A percentile compares a stretch with the other conserved stretches of the same genome.
These are phyloP conservation scores for Omphaloscelis lunosa DNA, from an alignment of 2,888 invertebrate genomes.

Conservation along the genomic window DNA sequence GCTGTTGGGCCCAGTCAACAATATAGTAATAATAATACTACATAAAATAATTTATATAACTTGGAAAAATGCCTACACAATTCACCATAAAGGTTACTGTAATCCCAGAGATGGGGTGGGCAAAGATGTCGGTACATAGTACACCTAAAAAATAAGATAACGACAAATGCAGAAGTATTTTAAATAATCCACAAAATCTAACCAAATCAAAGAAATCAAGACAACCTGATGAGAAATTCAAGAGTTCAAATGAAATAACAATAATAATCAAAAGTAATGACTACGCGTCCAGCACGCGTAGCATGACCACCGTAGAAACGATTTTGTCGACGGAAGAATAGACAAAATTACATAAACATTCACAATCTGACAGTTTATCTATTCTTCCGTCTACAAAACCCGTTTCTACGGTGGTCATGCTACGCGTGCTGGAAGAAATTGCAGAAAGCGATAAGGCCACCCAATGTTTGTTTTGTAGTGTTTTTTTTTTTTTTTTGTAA, in stretches of 20 bases:
- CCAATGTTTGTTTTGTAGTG: background rate
- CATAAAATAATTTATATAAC: background rate
- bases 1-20: conserved; percentile 1
- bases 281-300: too few relatives aligned
- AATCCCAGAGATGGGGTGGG: background rate
- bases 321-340: too few relatives aligned
- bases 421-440: background rate
- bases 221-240: background rate
- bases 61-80: background rate
- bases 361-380: too few relatives aligned
- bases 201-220: background rate
- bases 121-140: background rate
- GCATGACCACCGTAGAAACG: too few relatives aligned
- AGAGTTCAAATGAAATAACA: background rate
- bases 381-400: too few relatives aligned
- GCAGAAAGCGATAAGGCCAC: background rate
- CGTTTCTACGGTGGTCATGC: too few relatives aligned
- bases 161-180: background rate
- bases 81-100: too few relatives aligned
- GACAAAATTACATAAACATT: too few relatives aligned
- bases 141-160: too few relatives aligned
- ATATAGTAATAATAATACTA: background rate
- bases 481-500: background rate
- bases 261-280: too few relatives aligned
- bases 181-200: background rate